Base-by-base conservation (phyloP, 2,113 vertebrate species). In the Misgurnus mizolepis region DNA sequence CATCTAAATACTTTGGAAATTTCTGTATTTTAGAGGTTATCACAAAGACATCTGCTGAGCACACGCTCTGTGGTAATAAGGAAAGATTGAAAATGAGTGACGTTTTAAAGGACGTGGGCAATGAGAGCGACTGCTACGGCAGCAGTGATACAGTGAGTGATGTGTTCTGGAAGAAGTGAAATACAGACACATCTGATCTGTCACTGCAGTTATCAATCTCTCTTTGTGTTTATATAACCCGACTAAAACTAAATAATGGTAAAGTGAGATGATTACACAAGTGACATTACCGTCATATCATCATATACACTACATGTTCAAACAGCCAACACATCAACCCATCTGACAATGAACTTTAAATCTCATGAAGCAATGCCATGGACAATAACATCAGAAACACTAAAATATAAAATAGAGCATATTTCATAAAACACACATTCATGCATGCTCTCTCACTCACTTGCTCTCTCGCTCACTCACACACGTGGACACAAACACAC, bases 1-100 rank as follows among this genome's bases (percentile, higher is more conserved):
- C 55, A 73, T 58, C 39, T 70, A 22, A 70, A 70, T 55, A 70
- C 22, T 40, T 41, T 72, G 70, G 70, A 72, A 72, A 72, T n/a
- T 22, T 73, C 17, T 73, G 1, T 43, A 6, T 73, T n/a, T 43
- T 73, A 58, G 17, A 41, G 39, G 70, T 39, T 22, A 43, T 73
- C 17, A 73, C 17, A 10, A 3, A 56, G 68, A 55, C 68, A 73
- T 73, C 70, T 58, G 53, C 17, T 53, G 17, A 60, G 70, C 70
- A 73, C 70, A 22, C 39, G 10, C 53, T 73, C 39, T 73, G 70
- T 27, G 4, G 11, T n/a, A 58, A 58, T 18, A 60, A 73, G 18
- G 70, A 43, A 73, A 22, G 40, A 60, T 60, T 73, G 3, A 45
- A 73, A 73, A 27, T 60, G 39, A 45, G 70, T 22, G 8, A 43